These are phyloP conservation scores for Merodon equestris DNA, from an alignment of 2,888 invertebrate genomes.

Conservation along the genomic window DNA sequence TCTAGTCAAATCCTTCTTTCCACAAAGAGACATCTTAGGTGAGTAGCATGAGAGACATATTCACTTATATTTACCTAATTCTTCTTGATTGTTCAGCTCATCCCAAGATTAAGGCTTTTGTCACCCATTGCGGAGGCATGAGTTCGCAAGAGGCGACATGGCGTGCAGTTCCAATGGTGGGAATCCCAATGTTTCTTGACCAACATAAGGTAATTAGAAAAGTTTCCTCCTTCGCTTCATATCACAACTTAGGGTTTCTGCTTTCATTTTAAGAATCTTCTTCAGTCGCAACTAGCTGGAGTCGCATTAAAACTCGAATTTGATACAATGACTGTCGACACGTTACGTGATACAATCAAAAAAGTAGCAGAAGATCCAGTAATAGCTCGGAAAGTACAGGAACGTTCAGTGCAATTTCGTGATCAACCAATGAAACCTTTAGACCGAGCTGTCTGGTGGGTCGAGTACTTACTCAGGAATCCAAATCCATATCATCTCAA, in stretches of 20 bases:
- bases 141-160: slow-evolving; percentile 74
- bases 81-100: too few relatives aligned
- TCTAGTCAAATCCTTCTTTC: slow-evolving; percentile 48
- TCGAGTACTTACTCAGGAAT: slow-evolving; percentile 81
- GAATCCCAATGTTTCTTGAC: slow-evolving; percentile 73
- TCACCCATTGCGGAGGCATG: slow-evolving; percentile 75
- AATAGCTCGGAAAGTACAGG: slow-evolving; percentile 72
- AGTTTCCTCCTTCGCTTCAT: neutral
- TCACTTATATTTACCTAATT: neutral
- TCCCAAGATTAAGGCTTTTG: slow-evolving; percentile 72
- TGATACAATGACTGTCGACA: slow-evolving; percentile 55
- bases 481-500: slow-evolving; percentile 80
- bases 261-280: slow-evolving; percentile 47
- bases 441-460: slow-evolving; percentile 82
- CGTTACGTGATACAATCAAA: slow-evolving; percentile 56
- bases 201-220: slow-evolving; percentile 69
- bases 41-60: neutral
- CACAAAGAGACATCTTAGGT: slow-evolving; percentile 74
- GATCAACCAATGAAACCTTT: slow-evolving; percentile 81
- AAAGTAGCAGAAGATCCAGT: slow-evolving; percentile 64
- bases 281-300: slow-evolving; percentile 62
- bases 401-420: slow-evolving; percentile 78
- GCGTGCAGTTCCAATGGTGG: slow-evolving; percentile 74
- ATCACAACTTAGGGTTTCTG: neutral
- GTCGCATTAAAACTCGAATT: slow-evolving; percentile 69